Base-by-base conservation (phyloP, 1,140 invertebrate species). In the Doryteuthis pealeii region DNA sequence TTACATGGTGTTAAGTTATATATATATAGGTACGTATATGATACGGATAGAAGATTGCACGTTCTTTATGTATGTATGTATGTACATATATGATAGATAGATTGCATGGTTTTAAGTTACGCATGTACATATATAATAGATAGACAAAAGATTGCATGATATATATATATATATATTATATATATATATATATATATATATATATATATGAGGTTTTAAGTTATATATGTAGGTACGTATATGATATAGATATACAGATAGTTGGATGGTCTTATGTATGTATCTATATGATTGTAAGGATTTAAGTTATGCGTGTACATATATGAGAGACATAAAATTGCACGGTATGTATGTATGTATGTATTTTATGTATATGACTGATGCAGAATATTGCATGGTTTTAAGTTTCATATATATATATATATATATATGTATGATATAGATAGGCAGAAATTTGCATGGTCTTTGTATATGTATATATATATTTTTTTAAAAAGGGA, bases 131-230 rank as follows among this genome's bases (percentile, higher is more conserved):
- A n/a, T n/a, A n/a, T n/a, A n/a, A n/a, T 49, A 49, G 8, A 49
- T 49, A 49, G 8, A 49, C 22, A 49, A 10, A 49, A 10, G 45
- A 10, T 10, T 49, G 45, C 22, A 49, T 49, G n/a, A 49, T 49
- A 49, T 49, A 49, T 49, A 49, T 49, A 49, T 49, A 49, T 49
- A 49, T 49, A 49, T 49, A 49, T 49, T 22, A 49, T 49, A 49
- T 49, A 49, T 49, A 49, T 49, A 49, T 49, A 49, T 49, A 49
- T 49, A 49, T 49, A 22, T 49, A 49, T 49, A 49, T 49, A 49
- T 49, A 49, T 49, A 49, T 49, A 49, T 49, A 49, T 49, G 22
- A 10, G 22, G 8, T 10, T 49, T 10, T 49, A 49, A 49, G 8
- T 10, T 49, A 49, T 49, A 49, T 49, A 49, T 49, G 22, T 49